phyloP scores from a whole-genome alignment of 2,113 vertebrate genomes.

The Eidolon helvum region DNA sequence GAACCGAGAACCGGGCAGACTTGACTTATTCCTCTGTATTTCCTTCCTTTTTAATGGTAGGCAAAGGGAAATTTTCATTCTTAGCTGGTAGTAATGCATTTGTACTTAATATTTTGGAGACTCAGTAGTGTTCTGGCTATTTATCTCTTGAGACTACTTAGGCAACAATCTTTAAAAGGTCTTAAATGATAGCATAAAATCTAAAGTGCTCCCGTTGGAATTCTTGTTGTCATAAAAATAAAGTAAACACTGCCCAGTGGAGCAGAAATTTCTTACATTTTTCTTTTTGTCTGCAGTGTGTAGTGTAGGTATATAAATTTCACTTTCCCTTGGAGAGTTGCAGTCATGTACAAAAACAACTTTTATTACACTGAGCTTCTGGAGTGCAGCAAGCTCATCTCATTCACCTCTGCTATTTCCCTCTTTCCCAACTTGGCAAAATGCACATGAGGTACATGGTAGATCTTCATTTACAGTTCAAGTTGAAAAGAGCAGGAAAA shows the following conservation, averaged over 20 bases:
- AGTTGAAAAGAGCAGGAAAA: neutral
- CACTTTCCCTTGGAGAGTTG: neutral
- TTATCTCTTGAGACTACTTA: neutral
- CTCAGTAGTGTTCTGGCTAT: neutral
- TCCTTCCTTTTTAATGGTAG: neutral
- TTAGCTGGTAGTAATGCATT: neutral
- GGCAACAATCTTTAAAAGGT: neutral
- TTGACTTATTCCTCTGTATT: neutral
- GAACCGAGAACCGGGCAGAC: neutral
- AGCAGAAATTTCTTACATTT: neutral
- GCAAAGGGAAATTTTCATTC: neutral
- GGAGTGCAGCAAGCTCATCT: neutral
- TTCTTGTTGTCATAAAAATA: conserved; percentile 25
- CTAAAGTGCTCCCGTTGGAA: neutral
- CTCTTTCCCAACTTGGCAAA: neutral
- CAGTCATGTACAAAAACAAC: neutral
- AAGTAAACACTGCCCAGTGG: neutral
- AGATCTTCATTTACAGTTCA: neutral
- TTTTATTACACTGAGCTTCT: neutral
- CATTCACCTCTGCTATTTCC: neutral
- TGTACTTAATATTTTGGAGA: neutral
- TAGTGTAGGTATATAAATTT: neutral
- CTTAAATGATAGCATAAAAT: neutral
- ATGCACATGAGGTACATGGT: neutral
- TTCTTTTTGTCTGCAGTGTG: neutral